Evolutionary conservation across 2,113 vertebrate genomes (phyloP).

Genomic region (Bombycilla garrulus): DNA sequence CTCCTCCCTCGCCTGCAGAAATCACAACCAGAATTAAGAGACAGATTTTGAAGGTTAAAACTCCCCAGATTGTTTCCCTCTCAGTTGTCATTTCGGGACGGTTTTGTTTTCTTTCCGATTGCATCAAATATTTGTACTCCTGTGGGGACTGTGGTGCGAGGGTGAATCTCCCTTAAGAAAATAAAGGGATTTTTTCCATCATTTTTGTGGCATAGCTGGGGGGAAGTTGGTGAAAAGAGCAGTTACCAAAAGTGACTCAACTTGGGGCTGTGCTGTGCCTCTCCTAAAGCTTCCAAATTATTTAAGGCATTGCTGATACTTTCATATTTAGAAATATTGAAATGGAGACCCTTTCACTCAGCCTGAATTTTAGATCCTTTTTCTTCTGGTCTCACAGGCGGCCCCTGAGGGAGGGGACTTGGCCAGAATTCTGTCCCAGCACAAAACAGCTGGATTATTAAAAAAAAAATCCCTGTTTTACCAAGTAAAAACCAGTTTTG

Average conservation of each 20-base stretch:
- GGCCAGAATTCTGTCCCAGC: not conserved
- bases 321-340: not conserved
- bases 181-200: not conserved
- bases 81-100: conserved; percentile 1
- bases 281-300: not conserved
- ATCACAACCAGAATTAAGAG: conserved; percentile 10
- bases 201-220: not conserved
- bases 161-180: conserved; percentile 5
- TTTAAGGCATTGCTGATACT: not conserved
- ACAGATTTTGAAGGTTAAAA: conserved; percentile 51
- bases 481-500: not conserved
- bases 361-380: not conserved
- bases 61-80: conserved; percentile 56
- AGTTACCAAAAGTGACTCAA: not conserved
- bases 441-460: not conserved
- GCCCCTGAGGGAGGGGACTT: not conserved
- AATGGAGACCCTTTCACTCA: not conserved
- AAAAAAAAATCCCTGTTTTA: not conserved
- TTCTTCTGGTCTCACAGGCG: rapidly evolving
- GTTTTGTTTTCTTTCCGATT: conserved; percentile 29
- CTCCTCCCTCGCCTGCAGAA: not conserved
- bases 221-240: not conserved
- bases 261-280: not conserved
- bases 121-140: conserved; percentile 49
- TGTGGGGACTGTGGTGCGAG: not conserved